Conservation (phyloP, 2,113 vertebrate genomes). For the Craseonycteris thonglongyai region DNA sequence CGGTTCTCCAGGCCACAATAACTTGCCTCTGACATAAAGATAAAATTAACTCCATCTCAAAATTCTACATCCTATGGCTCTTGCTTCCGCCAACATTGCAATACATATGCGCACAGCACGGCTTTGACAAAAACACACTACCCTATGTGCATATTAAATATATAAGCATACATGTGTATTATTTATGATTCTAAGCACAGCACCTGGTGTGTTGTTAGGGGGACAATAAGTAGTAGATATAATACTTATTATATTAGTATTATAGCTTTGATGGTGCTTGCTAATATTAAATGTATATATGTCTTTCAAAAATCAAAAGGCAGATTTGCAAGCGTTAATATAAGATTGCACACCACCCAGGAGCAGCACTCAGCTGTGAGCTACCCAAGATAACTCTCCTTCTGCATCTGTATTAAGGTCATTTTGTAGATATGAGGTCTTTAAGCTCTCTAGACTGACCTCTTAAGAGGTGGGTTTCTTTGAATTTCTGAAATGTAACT, state of each 20-base stretch:
- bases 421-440: conserved; percentile 59
- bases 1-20: background rate
- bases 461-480: conserved; percentile 66
- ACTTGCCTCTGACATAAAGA: conserved; percentile 19
- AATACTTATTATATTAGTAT: conserved; percentile 7
- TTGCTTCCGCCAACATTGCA: conserved; percentile 6
- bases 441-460: conserved; percentile 60
- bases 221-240: conserved; percentile 28
- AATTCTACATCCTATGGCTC: background rate
- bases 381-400: background rate
- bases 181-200: conserved; percentile 37
- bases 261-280: conserved; percentile 28
- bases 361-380: background rate
- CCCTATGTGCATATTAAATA: conserved; percentile 23
- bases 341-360: conserved; percentile 16
- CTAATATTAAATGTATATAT: conserved; percentile 28
- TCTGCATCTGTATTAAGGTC: background rate
- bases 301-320: conserved; percentile 41
- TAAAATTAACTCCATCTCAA: conserved; percentile 18
- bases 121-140: conserved; percentile 40
- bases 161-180: background rate
- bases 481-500: conserved; percentile 75
- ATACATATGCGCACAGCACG: background rate
- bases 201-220: conserved; percentile 12
- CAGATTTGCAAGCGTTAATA: background rate